Conservation (phyloP, 1,140 invertebrate genomes). For the Tribolium madens region DNA sequence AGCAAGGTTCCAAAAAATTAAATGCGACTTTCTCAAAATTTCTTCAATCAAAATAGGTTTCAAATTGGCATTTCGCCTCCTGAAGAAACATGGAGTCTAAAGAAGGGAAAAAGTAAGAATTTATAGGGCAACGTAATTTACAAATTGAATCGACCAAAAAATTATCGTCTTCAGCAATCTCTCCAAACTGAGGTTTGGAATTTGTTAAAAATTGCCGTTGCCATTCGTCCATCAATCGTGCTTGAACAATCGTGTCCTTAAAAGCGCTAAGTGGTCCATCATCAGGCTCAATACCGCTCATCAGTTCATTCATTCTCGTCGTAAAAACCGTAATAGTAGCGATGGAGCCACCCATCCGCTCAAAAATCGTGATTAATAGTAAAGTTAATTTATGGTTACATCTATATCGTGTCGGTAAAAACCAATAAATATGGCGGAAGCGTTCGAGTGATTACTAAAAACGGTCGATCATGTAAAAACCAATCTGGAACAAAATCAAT, state of each 20-base stretch:
- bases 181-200: too few species aligned
- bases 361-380: slow-evolving; percentile 35
- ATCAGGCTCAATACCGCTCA: slow-evolving; percentile 11
- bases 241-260: slow-evolving; percentile 13
- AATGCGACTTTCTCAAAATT: too few species aligned
- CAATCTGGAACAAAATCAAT: slow-evolving; percentile 54
- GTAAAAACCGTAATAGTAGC: slow-evolving; percentile 28
- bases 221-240: slow-evolving; percentile 10
- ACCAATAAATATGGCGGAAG: slow-evolving; percentile 41
- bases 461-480: slow-evolving; percentile 32
- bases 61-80: too few species aligned
- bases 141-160: too few species aligned
- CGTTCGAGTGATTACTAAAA: slow-evolving; percentile 16
- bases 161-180: too few species aligned
- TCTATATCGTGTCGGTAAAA: slow-evolving; percentile 26
- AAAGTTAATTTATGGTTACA: slow-evolving; percentile 29
- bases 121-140: too few species aligned
- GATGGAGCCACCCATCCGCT: not conserved
- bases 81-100: too few species aligned
- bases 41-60: too few species aligned
- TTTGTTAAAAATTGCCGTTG: too few species aligned
- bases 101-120: too few species aligned
- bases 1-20: too few species aligned
- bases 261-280: slow-evolving; percentile 27
- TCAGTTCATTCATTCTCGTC: slow-evolving; percentile 22